Percentiles rank a stretch among this genome's conserved stretches.
Conservation (phyloP, 2,113 vertebrate species). For the Charadrius vociferus region DNA sequence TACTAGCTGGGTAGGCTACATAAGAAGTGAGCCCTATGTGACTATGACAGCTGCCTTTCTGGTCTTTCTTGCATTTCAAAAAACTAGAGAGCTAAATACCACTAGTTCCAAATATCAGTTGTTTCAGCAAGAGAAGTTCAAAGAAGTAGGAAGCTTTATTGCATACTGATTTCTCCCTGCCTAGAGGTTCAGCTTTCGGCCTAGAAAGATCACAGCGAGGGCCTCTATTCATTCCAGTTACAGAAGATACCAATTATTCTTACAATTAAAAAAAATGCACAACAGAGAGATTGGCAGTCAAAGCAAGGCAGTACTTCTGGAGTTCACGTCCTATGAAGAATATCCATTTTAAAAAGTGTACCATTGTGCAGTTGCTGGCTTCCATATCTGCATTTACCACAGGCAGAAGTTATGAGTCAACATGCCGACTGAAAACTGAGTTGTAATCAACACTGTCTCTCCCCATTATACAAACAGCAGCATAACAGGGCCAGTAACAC, state of each 20-base stretch:
- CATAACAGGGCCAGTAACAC: not conserved
- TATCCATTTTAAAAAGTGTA: not conserved
- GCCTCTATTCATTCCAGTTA: not conserved
- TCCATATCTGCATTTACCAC: not conserved
- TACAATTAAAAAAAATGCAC: not conserved
- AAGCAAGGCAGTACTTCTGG: not conserved
- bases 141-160: conserved; percentile 67
- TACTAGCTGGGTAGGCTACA: not conserved
- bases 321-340: not conserved
- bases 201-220: not conserved
- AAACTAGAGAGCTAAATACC: not conserved
- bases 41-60: not conserved
- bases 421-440: not conserved
- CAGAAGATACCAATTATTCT: not conserved
- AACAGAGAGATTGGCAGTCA: not conserved
- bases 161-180: conserved; percentile 24
- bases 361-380: not conserved
- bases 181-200: not conserved
- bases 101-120: not conserved
- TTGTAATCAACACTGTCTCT: not conserved
- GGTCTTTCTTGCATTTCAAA: not conserved
- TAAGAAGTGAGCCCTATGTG: not conserved
- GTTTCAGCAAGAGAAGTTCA: not conserved
- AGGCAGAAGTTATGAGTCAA: not conserved
- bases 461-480: not conserved